Base-by-base conservation (phyloP, 1,140 invertebrate species). In the Drosophila quadrilineata region DNA sequence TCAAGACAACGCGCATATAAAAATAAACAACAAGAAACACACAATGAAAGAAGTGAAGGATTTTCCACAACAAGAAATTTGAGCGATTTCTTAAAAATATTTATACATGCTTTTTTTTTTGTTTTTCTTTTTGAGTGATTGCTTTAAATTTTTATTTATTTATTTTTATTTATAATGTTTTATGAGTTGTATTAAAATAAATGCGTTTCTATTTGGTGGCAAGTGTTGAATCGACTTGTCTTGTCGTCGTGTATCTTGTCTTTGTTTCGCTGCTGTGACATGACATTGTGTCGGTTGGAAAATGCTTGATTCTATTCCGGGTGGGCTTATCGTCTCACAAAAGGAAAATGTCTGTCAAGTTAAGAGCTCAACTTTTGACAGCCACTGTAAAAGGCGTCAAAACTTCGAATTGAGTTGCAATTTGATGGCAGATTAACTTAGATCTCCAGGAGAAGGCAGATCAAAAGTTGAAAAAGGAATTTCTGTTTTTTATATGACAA, bases 11-110 rank as follows among this genome's bases (percentile, higher is more conserved):
- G n/a, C n/a, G n/a, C n/a, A n/a, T n/a, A n/a, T n/a, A n/a, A 74
- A 77, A 84, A 84, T 84, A 85, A 68, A 63, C 52, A 82, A 71
- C 48, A 56, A 45, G 60, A 28, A 9, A 22, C 1, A 14, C 6
- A 12, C 22, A 60, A 10, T 6, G 17, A 14, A 24, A 54, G n/a
- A 35, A 60, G 29, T 66, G 63, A 66, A 60, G 63, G 46, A 59
- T 66, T 66, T 59, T 43, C 17, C 3, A 6, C 21, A 16, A 43
- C 5, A 21, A 35, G n/a, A 49, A 31, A 33, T n/a, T 6, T 1
- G 6, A 28, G 43, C 2, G 12, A 43, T 24, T 19, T 28, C 50
- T 26, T 45, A 41, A 64, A 80, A 82, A 82, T 73, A 73, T 84
- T 63, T 45, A 29, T 60, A 2, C 33, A 35, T 43, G 10, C 14